Evolutionary conservation across 2,888 invertebrate genomes (phyloP), one percentile per base, ranked within the genome.

Genomic region (Diarsia rubi): DNA sequence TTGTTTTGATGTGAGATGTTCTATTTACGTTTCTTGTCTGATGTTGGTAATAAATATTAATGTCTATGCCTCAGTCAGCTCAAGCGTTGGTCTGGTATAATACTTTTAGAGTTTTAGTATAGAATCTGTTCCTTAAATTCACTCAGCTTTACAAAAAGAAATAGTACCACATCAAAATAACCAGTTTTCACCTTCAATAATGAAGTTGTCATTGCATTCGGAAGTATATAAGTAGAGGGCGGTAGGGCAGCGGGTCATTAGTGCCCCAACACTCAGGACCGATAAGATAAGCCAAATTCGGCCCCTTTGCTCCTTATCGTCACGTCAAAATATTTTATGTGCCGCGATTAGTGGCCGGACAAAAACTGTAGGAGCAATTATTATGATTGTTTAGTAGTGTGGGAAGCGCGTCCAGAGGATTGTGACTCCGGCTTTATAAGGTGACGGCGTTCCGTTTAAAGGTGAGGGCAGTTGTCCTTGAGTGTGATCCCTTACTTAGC

Each of bases 251-350:
- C 88, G 87, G 91, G 94, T 94, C 95, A 95, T 96, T 96, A 96
- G 93, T 89, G 92, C 87, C 91, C 89, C 90, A 91, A 92, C 93
- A 93, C 92, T 91, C 90, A 86, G 82, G 73, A n/a, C 65, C 89
- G 95, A 95, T 96, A 95, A 96, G 95, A 96, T 96, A 94, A 94
- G 89, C 85, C 85, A 76, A 87, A 75, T 92, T 92, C 93, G 95
- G 93, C 90, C 89, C 91, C 90, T 93, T 94, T 76, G 68, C 69
- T 90, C 90, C 89, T 94, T 95, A 95, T 95, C 95, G 93, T 88
- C 85, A 87, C 90, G 95, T 95, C 96, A 95, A 95, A 96, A 95
- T 95, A 95, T 94, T 95, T 96, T 94, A 95, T 94, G 94, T 94
- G 91, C 88, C 75, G 87, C 92, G 91, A 92, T 93, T 93, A 93